Base-by-base conservation (phyloP, 2,113 vertebrate species). In the Leuciscus idus region DNA sequence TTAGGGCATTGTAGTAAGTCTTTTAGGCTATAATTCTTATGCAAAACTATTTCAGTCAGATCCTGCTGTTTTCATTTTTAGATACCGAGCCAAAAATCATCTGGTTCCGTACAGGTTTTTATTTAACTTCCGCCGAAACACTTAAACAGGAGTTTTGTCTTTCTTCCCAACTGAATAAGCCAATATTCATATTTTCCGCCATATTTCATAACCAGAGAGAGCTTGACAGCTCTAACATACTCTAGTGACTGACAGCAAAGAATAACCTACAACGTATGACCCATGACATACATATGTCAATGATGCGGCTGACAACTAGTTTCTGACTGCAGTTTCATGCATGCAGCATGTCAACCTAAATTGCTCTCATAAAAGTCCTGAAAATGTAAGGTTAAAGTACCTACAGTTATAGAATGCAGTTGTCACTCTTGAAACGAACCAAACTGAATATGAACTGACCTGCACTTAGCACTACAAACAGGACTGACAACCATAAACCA, bases 161-260 rank as follows among this genome's bases (percentile, higher is more conserved):
- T 50, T 13, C 12, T 75, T 28, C n/a, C 43, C 43, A 75, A 74
- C n/a, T 12, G 12, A 48, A 26, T 13, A 26, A 50, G 13, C 43
- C 13, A 8, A 80, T 61, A 80, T 13, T 15, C 57, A 11, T 39
- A 9, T 61, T 8, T 26, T 43, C 10, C n/a, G 6, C 55, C 12
- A 26, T 43, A 30, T 80, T 80, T 79, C 11, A 80, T 26, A 43
- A 62, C 23, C 33, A 26, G 23, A 26, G 76, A 59, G 23, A 43
- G 1, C 7, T 26, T 80, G 33, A 80, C 77, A 80, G 77, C 77
- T 62, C 33, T 61, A 78, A 50, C 43, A 50, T 75, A 21, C 30
- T 30, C 64, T 26, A 33, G 6, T 61, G 77, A 61, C 1, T 80
- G 77, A 62, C 77, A 80, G 77, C 77, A 59, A 78, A 59, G 48